These are phyloP conservation scores for Drosophila asahinai DNA, from an alignment of 1,140 invertebrate genomes.

Conservation along the genomic window DNA sequence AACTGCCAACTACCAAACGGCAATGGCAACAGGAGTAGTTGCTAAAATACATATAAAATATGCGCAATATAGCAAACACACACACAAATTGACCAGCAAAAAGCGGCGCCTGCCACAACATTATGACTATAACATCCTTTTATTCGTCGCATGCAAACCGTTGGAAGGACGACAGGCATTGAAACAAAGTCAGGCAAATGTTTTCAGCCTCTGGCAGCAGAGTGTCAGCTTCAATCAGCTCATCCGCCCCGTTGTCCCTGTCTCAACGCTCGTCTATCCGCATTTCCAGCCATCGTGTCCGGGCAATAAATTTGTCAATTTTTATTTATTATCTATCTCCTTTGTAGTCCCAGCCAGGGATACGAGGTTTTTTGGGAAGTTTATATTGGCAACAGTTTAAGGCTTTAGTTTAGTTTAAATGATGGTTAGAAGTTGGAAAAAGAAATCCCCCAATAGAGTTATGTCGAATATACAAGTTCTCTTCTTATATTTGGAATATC, in stretches of 20 bases:
- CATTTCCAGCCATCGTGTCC: conserved; percentile 51
- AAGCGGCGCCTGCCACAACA: conserved; percentile 52
- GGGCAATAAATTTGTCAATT: conserved; percentile 75
- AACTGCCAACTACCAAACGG: conserved; percentile 20
- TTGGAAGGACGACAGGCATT: conserved; percentile 38
- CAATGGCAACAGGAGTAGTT: conserved; percentile 2
- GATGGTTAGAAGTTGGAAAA: no score
- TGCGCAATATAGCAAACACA: conserved; percentile 41
- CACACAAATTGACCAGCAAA: conserved; percentile 20
- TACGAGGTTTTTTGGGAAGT: background rate
- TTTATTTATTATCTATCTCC: conserved; percentile 54
- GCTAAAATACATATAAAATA: conserved; percentile 56
- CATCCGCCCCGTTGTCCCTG: conserved; percentile 46
- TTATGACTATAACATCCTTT: conserved; percentile 57
- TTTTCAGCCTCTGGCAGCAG: conserved; percentile 35
- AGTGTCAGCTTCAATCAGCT: conserved; percentile 73
- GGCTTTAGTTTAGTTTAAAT: background rate
- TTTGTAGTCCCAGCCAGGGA: conserved; percentile 7
- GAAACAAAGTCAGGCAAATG: conserved; percentile 61
- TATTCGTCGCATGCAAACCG: conserved; percentile 23
- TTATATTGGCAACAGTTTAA: background rate
- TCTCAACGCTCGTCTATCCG: background rate
- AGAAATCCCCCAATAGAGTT: background rate
- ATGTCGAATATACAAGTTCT: background rate
- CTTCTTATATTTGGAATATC: background rate